Evolutionary conservation across 2,113 vertebrate genomes (phyloP), one percentile per base, ranked within the genome.

Genomic region (Phodopus roborovskii): DNA sequence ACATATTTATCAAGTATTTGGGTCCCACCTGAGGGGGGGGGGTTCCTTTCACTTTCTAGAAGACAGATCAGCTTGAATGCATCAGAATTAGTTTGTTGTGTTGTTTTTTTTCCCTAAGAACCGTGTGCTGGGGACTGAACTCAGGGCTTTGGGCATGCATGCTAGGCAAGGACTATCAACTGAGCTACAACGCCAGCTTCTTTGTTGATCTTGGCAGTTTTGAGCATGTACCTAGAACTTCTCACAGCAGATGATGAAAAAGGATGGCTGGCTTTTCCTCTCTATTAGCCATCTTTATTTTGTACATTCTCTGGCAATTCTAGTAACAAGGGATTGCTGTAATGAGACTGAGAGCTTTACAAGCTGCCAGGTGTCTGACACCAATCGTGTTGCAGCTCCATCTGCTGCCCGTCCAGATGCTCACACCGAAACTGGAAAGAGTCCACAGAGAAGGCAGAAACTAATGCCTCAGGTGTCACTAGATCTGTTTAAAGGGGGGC

Each of bases 231-330:
- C 2, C 33, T 66, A 83, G 66, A 93, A 88, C 10, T 78, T 94
- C 48, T 92, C 33, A 78, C 30, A 33, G 50, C 33, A 96, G 50
- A 79, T 45, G 66, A 66, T 2, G 58, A 84, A 89, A 53, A 84
- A 81, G 74, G 84, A 75, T 58, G 11, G 50, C 60, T 48, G 66
- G 88, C 77, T 68, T 91, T 60, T 79, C 77, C 81, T 90, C 73
- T 78, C 89, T 58, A 15, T 85, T 58, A 60, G 71, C 39, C 66
- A 66, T 56, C 84, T 94, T 93, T 97, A 96, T 95, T 94, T 96
- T 94, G 97, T 94, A 79, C 60, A 62, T 48, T 85, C 64, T 73
- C 75, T 88, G 64, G 92, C 96, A 94, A 74, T 64, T 74, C 94
- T 48, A 62, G 93, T 39, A 90, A 73, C 96, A 73, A 87, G 70